Conservation (phyloP, 2,113 vertebrate species). For the Harpagus bidentatus region DNA sequence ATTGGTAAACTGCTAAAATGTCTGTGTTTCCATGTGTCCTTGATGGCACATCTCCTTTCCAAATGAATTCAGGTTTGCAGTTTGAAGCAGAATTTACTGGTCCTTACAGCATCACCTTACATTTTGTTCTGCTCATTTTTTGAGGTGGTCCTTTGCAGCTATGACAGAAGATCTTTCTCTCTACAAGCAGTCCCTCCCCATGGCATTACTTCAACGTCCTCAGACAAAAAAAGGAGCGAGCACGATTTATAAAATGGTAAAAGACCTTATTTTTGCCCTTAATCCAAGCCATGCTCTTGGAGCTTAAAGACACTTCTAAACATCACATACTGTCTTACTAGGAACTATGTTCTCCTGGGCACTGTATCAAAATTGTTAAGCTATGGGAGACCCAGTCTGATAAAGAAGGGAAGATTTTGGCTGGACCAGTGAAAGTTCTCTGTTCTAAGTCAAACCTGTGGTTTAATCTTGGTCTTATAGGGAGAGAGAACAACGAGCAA, state of each 20-base stretch:
- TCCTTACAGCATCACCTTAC: not conserved
- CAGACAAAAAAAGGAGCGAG: not conserved
- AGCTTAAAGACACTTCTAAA: not conserved
- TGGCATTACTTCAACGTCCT: not conserved
- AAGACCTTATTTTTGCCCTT: not conserved
- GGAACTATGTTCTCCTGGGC: not conserved
- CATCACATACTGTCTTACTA: not conserved
- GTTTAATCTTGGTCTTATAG: not conserved
- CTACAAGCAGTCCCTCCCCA: not conserved
- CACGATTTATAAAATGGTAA: not conserved
- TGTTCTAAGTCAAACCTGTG: not conserved
- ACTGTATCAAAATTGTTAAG: not conserved
- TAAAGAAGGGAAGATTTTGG: not conserved
- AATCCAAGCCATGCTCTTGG: not conserved
- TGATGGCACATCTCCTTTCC: not conserved
- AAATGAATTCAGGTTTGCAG: not conserved
- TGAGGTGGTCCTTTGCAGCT: not conserved
- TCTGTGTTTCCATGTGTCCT: accelerated
- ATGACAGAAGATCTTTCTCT: not conserved
- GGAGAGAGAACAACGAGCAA: not conserved
- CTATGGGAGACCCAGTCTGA: not conserved
- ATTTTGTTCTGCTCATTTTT: not conserved
- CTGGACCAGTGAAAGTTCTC: not conserved
- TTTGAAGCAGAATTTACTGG: not conserved
- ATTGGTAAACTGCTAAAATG: not conserved